Evolutionary conservation across 2,113 vertebrate species (phyloP).

Genomic region (Aleadryas rufinucha): DNA sequence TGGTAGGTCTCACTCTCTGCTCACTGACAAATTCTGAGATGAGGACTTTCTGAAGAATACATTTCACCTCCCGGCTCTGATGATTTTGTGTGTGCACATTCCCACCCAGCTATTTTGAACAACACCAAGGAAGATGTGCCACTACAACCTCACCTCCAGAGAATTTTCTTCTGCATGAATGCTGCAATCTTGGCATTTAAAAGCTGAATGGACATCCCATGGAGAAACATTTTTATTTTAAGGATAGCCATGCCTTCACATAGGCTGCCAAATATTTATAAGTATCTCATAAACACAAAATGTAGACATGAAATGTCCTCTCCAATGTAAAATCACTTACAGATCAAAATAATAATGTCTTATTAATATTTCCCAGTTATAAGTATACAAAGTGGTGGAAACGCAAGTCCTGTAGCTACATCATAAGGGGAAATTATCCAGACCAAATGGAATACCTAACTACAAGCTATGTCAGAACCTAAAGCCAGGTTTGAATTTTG

Average conservation of each 20-base stretch:
- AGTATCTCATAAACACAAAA: background rate
- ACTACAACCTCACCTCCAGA: background rate
- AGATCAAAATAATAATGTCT: background rate
- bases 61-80: background rate
- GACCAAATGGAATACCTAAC: background rate
- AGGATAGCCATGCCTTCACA: background rate
- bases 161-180: background rate
- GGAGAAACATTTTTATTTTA: background rate
- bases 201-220: background rate
- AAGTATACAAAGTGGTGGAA: background rate
- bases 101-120: background rate
- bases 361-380: background rate
- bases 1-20: background rate
- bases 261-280: background rate
- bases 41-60: background rate
- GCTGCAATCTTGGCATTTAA: background rate
- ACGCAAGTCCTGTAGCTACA: background rate
- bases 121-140: background rate
- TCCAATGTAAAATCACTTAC: background rate
- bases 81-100: background rate
- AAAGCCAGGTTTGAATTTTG: background rate
- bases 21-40: background rate
- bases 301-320: fast-evolving
- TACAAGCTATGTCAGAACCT: background rate
- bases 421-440: background rate